Conservation (phyloP, 1,140 invertebrate species). For the Dolichoris vasculosae region DNA sequence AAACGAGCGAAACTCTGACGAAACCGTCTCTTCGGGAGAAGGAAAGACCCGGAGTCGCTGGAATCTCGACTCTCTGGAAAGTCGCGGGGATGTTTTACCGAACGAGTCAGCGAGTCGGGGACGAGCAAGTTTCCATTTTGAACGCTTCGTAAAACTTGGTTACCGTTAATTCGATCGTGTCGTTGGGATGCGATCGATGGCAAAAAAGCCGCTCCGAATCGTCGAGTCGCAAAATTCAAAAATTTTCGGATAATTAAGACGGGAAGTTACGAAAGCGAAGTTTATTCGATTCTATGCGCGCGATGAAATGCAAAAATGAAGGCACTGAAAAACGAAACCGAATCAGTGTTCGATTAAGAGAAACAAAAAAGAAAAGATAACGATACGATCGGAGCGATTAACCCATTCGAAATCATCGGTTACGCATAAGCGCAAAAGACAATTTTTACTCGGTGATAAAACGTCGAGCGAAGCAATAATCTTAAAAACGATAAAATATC, state of each 20-base stretch:
- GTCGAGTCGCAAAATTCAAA: too few species aligned
- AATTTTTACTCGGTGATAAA: slow-evolving; percentile 8
- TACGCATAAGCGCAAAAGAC: background rate
- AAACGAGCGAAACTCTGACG: background rate
- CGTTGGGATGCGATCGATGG: too few species aligned
- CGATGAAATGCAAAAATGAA: too few species aligned
- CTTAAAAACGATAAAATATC: slow-evolving; percentile 5
- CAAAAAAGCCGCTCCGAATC: too few species aligned
- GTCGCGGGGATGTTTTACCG: background rate
- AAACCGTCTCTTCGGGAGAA: background rate
- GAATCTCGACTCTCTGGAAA: background rate
- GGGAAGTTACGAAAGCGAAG: too few species aligned
- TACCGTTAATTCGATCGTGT: too few species aligned
- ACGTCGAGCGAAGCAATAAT: background rate
- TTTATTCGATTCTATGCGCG: too few species aligned
- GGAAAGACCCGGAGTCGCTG: too few species aligned
- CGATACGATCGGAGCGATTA: background rate
- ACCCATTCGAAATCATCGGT: background rate
- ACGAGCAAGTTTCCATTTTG: background rate
- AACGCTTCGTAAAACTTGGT: background rate
- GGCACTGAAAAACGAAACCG: too few species aligned
- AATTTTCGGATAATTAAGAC: too few species aligned
- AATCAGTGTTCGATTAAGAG: too few species aligned
- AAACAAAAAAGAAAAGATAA: too few species aligned
- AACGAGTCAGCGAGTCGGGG: background rate